Evolutionary conservation across 2,797 vertebrate genomes (phyloP).

Genomic region (Sebastes hopkinsi): DNA sequence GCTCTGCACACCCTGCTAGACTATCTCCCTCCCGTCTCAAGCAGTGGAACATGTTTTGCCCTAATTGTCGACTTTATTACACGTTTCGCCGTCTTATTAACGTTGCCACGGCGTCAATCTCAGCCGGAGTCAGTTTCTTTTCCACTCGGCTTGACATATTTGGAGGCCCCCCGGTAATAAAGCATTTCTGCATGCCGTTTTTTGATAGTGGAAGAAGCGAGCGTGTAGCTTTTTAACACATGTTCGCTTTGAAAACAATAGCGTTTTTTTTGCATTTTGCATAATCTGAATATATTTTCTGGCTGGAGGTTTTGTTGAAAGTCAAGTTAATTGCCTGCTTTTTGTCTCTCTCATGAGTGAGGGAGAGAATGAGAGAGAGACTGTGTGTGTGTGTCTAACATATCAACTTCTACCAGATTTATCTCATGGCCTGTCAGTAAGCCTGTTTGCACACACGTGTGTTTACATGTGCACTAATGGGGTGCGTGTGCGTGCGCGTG

Average conservation of each 20-base stretch:
- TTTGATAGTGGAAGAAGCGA: constrained; percentile 73
- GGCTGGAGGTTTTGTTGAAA: constrained; percentile 85
- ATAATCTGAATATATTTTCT: constrained; percentile 90
- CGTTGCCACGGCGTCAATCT: constrained; percentile 69
- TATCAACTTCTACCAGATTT: constrained; percentile 55
- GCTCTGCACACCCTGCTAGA: constrained; percentile 58
- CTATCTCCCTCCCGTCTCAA: constrained; percentile 75
- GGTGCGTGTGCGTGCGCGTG: too few species aligned
- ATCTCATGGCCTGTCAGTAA: constrained; percentile 29
- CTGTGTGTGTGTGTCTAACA: constrained; percentile 4
- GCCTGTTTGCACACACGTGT: background rate
- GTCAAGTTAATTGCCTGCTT: constrained; percentile 87
- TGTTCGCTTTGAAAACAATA: constrained; percentile 89
- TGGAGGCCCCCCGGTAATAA: constrained; percentile 77
- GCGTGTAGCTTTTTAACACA: constrained; percentile 80
- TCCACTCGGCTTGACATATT: constrained; percentile 84
- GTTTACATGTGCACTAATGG: background rate
- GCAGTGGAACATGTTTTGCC: constrained; percentile 81
- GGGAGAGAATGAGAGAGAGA: constrained; percentile 23
- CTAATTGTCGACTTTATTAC: constrained; percentile 89
- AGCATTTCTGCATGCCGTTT: constrained; percentile 67
- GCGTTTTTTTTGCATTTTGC: constrained; percentile 81
- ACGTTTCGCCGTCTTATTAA: constrained; percentile 81
- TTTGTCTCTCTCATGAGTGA: constrained; percentile 75
- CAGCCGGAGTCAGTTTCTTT: constrained; percentile 73